These are phyloP conservation scores for Calameuta filiformis DNA, from an alignment of 2,888 invertebrate genomes.

Conservation along the genomic window DNA sequence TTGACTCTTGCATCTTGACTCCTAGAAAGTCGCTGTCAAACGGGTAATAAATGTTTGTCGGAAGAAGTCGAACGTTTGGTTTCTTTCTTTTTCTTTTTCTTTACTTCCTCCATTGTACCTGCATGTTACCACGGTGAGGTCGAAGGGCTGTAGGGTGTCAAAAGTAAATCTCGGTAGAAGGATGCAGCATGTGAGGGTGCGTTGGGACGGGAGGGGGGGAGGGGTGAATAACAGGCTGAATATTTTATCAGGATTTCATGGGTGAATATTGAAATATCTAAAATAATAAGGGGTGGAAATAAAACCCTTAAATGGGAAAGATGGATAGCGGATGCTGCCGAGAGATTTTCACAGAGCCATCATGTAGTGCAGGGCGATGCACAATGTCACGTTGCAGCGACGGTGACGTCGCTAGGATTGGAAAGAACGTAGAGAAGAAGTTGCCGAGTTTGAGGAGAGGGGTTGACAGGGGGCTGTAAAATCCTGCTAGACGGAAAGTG, in stretches of 20 bases:
- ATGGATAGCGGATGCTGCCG: constrained; percentile 19
- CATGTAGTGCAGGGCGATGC: not conserved
- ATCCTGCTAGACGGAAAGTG: not conserved
- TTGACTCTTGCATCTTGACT: not conserved
- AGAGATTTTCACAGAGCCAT: not conserved
- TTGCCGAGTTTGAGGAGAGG: not conserved
- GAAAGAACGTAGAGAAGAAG: not conserved
- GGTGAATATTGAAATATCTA: constrained; percentile 56
- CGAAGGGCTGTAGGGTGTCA: not conserved
- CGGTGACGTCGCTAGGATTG: constrained; percentile 2
- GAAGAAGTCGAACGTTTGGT: not conserved
- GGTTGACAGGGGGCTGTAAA: not conserved
- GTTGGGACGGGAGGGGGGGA: not conserved
- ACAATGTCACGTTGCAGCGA: constrained; percentile 7
- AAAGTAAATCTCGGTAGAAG: constrained; percentile 4
- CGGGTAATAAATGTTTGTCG: not conserved
- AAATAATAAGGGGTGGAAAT: constrained; percentile 25
- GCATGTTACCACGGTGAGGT: not conserved
- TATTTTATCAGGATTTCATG: constrained; percentile 49
- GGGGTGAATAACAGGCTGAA: constrained; percentile 35
- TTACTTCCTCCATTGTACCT: not conserved
- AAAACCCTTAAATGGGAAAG: constrained; percentile 35
- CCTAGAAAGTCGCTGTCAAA: not conserved
- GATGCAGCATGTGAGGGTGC: not conserved
- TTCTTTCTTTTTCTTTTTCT: not conserved